phyloP scores from a whole-genome alignment of 2,797 vertebrate species.

The Neosalanx taihuensis region DNA sequence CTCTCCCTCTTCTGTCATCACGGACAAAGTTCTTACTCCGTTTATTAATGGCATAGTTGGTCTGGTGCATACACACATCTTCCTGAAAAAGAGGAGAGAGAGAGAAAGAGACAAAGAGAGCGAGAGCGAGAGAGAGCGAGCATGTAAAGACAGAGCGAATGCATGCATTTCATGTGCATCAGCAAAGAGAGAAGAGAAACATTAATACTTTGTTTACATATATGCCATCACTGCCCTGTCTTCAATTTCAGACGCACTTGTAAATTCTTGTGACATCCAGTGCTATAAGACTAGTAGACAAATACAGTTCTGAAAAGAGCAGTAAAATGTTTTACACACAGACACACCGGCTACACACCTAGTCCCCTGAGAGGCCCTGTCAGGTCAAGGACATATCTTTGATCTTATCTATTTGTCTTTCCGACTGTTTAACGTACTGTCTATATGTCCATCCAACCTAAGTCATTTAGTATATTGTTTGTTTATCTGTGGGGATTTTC shows the following conservation, averaged over 20 bases:
- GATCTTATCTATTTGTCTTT: conserved; percentile 1
- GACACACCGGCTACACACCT: conserved; percentile 2
- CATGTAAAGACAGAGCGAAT: background rate
- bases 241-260: background rate
- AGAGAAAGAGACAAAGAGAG: conserved; percentile 6
- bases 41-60: conserved; percentile 81
- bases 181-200: background rate
- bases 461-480: background rate
- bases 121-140: conserved; percentile 1
- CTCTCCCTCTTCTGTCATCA: conserved; percentile 58
- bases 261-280: background rate
- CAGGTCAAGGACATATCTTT: background rate
- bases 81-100: conserved; percentile 44
- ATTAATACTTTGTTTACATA: background rate
- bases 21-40: conserved; percentile 72
- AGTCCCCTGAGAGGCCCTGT: background rate
- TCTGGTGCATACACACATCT: conserved; percentile 77
- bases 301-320: background rate
- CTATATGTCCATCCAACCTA: background rate
- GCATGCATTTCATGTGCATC: no score
- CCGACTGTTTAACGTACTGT: background rate
- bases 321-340: background rate
- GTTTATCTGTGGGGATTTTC: background rate
- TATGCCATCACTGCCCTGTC: conserved; percentile 1
- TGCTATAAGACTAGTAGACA: background rate